These are phyloP conservation scores for Dioctria linearis DNA, from an alignment of 2,888 invertebrate genomes.

Conservation along the genomic window DNA sequence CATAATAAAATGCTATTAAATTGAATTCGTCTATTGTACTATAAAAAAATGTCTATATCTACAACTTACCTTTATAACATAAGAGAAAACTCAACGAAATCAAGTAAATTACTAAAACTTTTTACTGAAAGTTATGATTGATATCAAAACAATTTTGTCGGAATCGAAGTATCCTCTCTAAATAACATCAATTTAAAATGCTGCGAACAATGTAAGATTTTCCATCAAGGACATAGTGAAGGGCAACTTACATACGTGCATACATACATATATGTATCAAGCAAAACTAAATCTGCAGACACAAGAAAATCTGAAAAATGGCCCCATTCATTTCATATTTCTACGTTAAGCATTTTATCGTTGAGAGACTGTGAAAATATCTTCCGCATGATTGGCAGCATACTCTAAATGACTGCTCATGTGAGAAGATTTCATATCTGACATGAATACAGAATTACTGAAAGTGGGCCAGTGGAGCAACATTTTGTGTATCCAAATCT, in stretches of 20 bases:
- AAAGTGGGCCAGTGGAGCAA: constrained; percentile 9
- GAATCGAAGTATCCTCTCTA: neutral
- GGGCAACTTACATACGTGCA: neutral
- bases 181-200: neutral
- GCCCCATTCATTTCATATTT: constrained; percentile 4
- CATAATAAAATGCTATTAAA: too few species aligned
- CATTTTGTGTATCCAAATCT: constrained; percentile 25
- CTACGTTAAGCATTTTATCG: neutral
- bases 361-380: constrained; percentile 50
- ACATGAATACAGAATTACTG: constrained; percentile 43
- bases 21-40: too few species aligned
- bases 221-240: neutral
- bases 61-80: too few species aligned
- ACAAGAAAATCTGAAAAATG: constrained; percentile 8
- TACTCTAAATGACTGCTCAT: constrained; percentile 38
- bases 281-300: neutral
- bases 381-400: constrained; percentile 43
- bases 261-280: neutral
- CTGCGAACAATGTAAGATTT: neutral
- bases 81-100: too few species aligned
- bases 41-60: too few species aligned
- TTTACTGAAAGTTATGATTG: too few species aligned
- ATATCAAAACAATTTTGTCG: neutral
- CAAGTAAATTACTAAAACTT: too few species aligned
- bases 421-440: constrained; percentile 34